Evolutionary conservation across 2,113 vertebrate species (phyloP), one percentile per base, ranked within the genome.

Genomic region (Cephalopterus ornatus): DNA sequence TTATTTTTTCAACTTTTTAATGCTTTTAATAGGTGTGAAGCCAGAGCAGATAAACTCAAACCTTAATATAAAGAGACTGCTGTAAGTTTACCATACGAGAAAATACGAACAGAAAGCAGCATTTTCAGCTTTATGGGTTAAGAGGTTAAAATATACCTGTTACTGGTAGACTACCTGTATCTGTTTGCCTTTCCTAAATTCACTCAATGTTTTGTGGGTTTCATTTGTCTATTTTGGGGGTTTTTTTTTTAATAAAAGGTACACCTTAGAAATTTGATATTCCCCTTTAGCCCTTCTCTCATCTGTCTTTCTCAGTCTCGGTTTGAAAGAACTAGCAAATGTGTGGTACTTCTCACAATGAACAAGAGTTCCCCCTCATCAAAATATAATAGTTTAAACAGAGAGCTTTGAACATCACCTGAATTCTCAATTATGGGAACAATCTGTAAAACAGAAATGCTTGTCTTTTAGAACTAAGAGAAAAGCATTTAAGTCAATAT

Each of bases 151-250:
- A n/a, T 61, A 1, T 5, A 27, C 2, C 23, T 52, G 15, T 17
- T n/a, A 39, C 27, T 77, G 50, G 28, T 53, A 35, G 33, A 66
- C 35, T 85, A 91, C 8, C 8, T 14, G n/a, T 6, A 70, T 17
- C 35, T 92, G 6, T 62, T 19, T 53, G 32, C 59, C 27, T 20
- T n/a, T 33, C 27, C 37, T 70, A 49, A 91, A 63, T 2, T 46
- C 3, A 2, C 9, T 37, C 12, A 49, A 32, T 5, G 7, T 56
- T 78, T 41, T 47, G 5, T 1, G 4, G 20, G 5, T 19, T 80
- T 47, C 39, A 3, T 33, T 7, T 6, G 7, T 9, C 42, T 68
- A 8, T 5, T 0, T 3, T 0, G 32, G 32, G 53, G 19, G 46
- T 35, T 59, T 6, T 14, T 23, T 62, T 68, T 23, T 52, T 65